Evolutionary conservation across 1,140 invertebrate species (phyloP).

Genomic region (Euwallacea fornicatus): DNA sequence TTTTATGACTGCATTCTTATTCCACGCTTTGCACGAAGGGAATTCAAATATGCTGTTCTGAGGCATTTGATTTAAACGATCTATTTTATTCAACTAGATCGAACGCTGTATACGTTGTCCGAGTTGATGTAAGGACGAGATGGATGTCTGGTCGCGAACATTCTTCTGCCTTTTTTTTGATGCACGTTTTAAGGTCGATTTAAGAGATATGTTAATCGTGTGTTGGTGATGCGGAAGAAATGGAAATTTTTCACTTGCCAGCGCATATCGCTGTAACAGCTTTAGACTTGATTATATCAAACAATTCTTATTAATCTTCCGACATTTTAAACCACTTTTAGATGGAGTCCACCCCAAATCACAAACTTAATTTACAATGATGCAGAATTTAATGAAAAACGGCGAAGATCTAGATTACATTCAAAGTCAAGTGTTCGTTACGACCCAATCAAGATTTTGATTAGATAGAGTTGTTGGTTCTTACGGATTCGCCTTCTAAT

Average conservation of each 20-base stretch:
- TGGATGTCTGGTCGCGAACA: constrained; percentile 19
- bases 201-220: constrained; percentile 29
- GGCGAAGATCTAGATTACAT: too few species aligned
- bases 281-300: too few species aligned
- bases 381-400: too few species aligned
- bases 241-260: not conserved
- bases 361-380: too few species aligned
- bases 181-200: constrained; percentile 21
- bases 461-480: too few species aligned
- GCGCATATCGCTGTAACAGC: not conserved
- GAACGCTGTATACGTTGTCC: constrained; percentile 27
- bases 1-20: constrained; percentile 51
- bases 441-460: too few species aligned
- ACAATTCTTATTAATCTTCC: too few species aligned
- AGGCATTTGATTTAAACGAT: constrained; percentile 33
- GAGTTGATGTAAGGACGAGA: constrained; percentile 29
- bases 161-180: constrained; percentile 19
- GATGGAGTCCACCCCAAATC: too few species aligned
- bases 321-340: too few species aligned
- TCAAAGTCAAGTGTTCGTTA: too few species aligned
- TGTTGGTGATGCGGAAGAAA: constrained; percentile 11
- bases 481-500: too few species aligned
- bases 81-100: constrained; percentile 37
- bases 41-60: constrained; percentile 41
- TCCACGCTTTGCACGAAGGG: constrained; percentile 48